Base-by-base conservation (phyloP, 2,113 vertebrate species). In the Ceratotherium simum region DNA sequence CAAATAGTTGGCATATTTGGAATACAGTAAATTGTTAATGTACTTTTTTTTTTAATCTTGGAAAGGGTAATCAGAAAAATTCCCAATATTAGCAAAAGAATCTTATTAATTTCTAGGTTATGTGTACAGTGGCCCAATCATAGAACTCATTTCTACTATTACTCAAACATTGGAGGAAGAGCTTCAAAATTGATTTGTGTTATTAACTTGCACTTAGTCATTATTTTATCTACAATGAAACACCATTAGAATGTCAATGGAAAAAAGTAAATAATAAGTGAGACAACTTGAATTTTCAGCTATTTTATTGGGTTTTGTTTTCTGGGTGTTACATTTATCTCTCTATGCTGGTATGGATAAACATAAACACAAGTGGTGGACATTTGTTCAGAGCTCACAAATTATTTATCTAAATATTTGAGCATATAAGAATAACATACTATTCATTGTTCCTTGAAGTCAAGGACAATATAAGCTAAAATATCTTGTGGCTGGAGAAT, bases 361-460 rank as follows among this genome's bases (percentile, higher is more conserved):
- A 25, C 31, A 62, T 36, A 83, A 86, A 96, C 25, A 75, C 3
- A 51, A 31, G 1, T 27, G 33, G 8, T 29, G 17, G 21, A 81
- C 20, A 25, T 62, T 96, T 95, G 67, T 65, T 91, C 60, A 83
- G 29, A 87, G 25, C 46, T 91, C 39, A 81, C 25, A 31, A 36
- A 67, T 69, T 83, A 85, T 46, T 88, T 42, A 72, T 33, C 25
- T 65, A 82, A 85, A 46, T 80, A 90, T 86, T 75, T 80, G 87
- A 79, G 83, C 33, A 90, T 36, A 9, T 23, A 39, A 84, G 39
- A 85, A 81, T 20, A 76, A 67, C 48, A 62, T 20, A 82, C 42
- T 91, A 73, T 33, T 83, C 48, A 73, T 54, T 81, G 46, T 76
- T 92, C 27, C 92, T 79, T 80, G 46, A 90, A 93, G 62, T 95